Evolutionary conservation across 2,888 invertebrate genomes (phyloP).

Genomic region (Apoda limacodes): DNA sequence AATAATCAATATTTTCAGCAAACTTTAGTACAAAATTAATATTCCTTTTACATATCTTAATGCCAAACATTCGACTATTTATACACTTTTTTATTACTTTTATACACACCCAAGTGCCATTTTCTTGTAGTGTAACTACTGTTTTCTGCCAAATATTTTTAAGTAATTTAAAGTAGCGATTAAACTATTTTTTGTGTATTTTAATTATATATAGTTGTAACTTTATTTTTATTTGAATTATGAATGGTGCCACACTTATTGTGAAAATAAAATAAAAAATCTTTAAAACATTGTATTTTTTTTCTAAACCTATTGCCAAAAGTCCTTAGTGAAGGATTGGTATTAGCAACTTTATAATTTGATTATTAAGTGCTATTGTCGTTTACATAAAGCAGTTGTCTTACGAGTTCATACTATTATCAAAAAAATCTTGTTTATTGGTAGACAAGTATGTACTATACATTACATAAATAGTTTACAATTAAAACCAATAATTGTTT

Average conservation of each 20-base stretch:
- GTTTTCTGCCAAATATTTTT: constrained; percentile 28
- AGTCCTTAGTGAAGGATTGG: constrained; percentile 49
- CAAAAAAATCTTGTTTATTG: too few relatives aligned
- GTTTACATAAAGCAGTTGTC: too few relatives aligned
- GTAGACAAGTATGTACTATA: too few relatives aligned
- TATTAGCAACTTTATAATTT: too few relatives aligned
- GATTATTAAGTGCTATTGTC: too few relatives aligned
- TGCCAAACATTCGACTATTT: constrained; percentile 49
- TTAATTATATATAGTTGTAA: constrained; percentile 27
- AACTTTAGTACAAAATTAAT: constrained; percentile 37
- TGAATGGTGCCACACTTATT: constrained; percentile 10
- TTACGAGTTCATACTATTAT: too few relatives aligned
- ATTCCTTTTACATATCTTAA: constrained; percentile 49
- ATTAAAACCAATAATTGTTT: too few relatives aligned
- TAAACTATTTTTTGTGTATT: constrained; percentile 21
- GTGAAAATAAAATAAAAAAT: constrained; percentile 25
- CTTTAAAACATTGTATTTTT: constrained; percentile 54
- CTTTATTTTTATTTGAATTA: constrained; percentile 22
- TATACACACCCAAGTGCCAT: constrained; percentile 47
- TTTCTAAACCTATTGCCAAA: constrained; percentile 54
- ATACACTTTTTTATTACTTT: constrained; percentile 28
- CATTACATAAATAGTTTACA: too few relatives aligned
- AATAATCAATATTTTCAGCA: too few relatives aligned
- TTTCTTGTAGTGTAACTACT: constrained; percentile 48
- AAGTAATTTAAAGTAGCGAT: constrained; percentile 32